Conservation (phyloP, 1,140 invertebrate species). For the Magallana ariakensis region DNA sequence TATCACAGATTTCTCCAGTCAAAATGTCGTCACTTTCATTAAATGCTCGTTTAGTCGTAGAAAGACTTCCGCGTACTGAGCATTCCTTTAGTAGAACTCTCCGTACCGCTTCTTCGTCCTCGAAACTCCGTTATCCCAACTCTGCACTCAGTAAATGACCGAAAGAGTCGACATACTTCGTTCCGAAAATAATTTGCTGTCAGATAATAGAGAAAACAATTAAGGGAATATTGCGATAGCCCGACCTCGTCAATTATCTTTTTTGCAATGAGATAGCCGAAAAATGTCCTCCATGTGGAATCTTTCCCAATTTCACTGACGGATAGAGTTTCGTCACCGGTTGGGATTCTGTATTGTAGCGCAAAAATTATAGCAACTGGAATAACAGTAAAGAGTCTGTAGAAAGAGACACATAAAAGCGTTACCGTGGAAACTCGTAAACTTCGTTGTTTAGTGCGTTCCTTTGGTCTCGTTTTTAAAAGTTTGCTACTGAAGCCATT, state of each 20-base stretch:
- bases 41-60: background rate
- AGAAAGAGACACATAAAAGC: constrained; percentile 47
- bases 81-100: background rate
- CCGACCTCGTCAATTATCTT: constrained; percentile 51
- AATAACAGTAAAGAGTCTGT: constrained; percentile 51
- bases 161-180: constrained; percentile 31
- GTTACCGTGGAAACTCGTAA: constrained; percentile 43
- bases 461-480: background rate
- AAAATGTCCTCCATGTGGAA: constrained; percentile 42
- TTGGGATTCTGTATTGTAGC: constrained; percentile 41
- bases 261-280: constrained; percentile 40
- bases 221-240: constrained; percentile 49
- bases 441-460: background rate
- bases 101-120: background rate
- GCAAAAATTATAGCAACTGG: constrained; percentile 43
- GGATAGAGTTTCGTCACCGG: constrained; percentile 21
- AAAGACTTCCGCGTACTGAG: constrained; percentile 7
- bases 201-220: constrained; percentile 46
- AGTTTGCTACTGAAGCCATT: background rate
- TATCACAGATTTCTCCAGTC: too few species aligned
- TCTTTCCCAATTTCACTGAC: constrained; percentile 44
- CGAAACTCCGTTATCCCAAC: background rate
- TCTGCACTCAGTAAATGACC: background rate
- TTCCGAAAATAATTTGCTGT: constrained; percentile 48
- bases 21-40: too few species aligned